A percentile compares a stretch with the other conserved stretches of the same genome.
Conservation (phyloP, 2,888 invertebrate species). For the Colletes collaris region DNA sequence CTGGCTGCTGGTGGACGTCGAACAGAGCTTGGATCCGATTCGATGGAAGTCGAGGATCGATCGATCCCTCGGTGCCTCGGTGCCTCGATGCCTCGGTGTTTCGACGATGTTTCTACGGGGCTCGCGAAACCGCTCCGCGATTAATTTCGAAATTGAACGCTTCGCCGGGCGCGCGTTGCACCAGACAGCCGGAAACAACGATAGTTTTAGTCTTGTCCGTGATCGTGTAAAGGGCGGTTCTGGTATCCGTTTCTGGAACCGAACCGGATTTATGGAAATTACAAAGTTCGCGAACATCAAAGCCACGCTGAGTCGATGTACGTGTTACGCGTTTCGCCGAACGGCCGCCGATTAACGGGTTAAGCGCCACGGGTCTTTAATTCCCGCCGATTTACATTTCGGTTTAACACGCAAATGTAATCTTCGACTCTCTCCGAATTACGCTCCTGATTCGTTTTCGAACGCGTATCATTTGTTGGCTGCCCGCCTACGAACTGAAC, state of each 20-base stretch:
- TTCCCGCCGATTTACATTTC: background rate
- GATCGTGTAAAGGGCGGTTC: slow-evolving; percentile 16
- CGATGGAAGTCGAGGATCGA: slow-evolving; percentile 6
- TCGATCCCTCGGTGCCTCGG: slow-evolving; percentile 24
- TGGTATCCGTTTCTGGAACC: slow-evolving; percentile 4
- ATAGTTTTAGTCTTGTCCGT: slow-evolving; percentile 41
- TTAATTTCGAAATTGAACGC: slow-evolving; percentile 47
- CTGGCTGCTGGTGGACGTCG: background rate
- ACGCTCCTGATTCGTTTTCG: background rate
- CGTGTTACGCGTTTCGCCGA: slow-evolving; percentile 3
- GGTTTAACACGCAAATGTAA: no score
- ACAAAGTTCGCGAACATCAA: slow-evolving; percentile 26
- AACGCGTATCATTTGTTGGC: no score
- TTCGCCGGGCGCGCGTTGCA: slow-evolving; percentile 16
- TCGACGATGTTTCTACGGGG: slow-evolving; percentile 7
- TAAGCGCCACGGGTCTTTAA: slow-evolving; percentile 16
- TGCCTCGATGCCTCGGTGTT: slow-evolving; percentile 26
- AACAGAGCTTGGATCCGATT: background rate
- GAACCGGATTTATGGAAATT: slow-evolving; percentile 49
- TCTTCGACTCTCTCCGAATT: background rate
- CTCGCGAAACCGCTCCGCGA: slow-evolving; percentile 30
- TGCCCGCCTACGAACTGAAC: no score
- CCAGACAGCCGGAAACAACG: slow-evolving; percentile 26
- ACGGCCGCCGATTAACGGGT: background rate
- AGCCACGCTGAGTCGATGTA: background rate